phyloP scores from a whole-genome alignment of 2,888 invertebrate species.

The Strigamia maritima region DNA sequence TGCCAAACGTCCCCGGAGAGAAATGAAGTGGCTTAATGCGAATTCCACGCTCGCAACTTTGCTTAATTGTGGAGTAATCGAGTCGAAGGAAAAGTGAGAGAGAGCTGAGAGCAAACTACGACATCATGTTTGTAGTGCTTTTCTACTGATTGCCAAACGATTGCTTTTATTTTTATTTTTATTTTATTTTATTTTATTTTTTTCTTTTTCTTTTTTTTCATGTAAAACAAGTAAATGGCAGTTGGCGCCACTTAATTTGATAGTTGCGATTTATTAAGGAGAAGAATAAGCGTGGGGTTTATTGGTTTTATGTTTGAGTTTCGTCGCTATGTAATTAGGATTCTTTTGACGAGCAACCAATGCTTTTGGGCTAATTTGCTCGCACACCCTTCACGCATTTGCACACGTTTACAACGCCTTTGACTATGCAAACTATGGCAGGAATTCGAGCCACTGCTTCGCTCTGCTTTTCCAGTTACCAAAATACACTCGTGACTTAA shows the following conservation, averaged over 20 bases:
- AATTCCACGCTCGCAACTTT: slow-evolving; percentile 21
- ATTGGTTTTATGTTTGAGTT: slow-evolving; percentile 25
- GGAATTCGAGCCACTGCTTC: slow-evolving; percentile 2
- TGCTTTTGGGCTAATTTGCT: slow-evolving; percentile 6
- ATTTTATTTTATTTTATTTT: neutral
- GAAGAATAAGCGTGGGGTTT: slow-evolving; percentile 7
- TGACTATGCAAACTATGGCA: slow-evolving; percentile 9
- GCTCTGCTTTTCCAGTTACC: neutral
- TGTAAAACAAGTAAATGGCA: neutral
- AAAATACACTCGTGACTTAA: slow-evolving; percentile 14
- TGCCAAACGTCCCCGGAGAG: slow-evolving; percentile 3
- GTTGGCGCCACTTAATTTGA: slow-evolving; percentile 9
- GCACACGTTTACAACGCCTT: slow-evolving; percentile 9
- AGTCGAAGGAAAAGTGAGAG: slow-evolving; percentile 4
- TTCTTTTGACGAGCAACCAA: slow-evolving; percentile 24
- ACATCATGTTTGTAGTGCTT: neutral
- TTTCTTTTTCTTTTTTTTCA: neutral
- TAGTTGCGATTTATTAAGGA: slow-evolving; percentile 19
- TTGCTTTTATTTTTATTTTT: neutral
- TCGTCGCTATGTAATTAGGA: slow-evolving; percentile 17
- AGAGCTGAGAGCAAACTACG: neutral
- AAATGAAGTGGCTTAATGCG: slow-evolving; percentile 27
- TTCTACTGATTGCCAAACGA: neutral
- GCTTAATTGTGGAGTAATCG: slow-evolving; percentile 27
- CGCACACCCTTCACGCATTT: neutral